Evolutionary conservation across 2,113 vertebrate genomes (phyloP), one percentile per base, ranked within the genome.

Genomic region (Passer montanus): DNA sequence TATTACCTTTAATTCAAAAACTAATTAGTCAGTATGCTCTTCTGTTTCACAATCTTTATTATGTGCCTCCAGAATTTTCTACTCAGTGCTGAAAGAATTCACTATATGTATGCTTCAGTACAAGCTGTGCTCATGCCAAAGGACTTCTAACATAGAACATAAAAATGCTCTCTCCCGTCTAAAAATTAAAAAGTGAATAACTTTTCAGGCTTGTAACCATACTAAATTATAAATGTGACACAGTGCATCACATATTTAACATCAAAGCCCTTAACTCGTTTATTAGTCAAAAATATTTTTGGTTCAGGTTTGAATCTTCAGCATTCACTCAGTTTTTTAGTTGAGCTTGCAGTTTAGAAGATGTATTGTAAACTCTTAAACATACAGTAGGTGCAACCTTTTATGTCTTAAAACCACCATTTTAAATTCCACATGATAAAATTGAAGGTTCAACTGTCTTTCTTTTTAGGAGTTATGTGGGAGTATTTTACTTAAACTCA

Each of bases 201-300:
- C 76, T 88, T 93, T 95, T 73, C 52, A 78, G 60, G n/a, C 78
- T 74, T 14, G 7, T 68, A 92, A 81, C 27, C 31, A 70, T 18
- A 59, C n/a, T 92, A 76, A 94, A 93, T 96, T 91, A 89, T 91
- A 95, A 87, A 97, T 86, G 58, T n/a, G 63, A 84, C 23, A 92
- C 47, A 89, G 59, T 81, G 20, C 46, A 77, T 64, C 62, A 63
- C 53, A 66, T 88, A 89, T 76, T 96, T 90, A 94, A 84, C 59
- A 93, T 91, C 59, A 77, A 85, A 87, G 46, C 84, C 91, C n/a
- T 75, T 84, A 6, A 88, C 67, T 81, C 2, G 2, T 75, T 94
- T 67, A 73, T 83, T 87, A 92, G n/a, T 79, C 89, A 37, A 56
- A 96, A 80, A 80, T 80, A 83, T 49, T 93, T 92, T 87, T 84